phyloP scores from a whole-genome alignment of 2,113 vertebrate genomes.

The Leiothrix lutea region DNA sequence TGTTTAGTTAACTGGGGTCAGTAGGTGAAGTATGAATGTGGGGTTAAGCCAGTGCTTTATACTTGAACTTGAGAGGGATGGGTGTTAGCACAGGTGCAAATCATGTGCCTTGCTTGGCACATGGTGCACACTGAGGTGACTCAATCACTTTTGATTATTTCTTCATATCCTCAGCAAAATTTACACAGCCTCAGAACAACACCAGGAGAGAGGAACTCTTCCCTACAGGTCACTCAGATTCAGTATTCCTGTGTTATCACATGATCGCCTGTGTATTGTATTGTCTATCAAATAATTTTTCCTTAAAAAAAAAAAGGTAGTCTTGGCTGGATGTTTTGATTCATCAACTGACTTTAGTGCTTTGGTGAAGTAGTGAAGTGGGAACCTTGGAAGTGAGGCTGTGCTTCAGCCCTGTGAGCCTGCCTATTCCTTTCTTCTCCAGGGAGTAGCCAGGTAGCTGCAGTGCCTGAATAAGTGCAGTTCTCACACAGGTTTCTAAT shows the following conservation, averaged over 20 bases:
- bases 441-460: neutral
- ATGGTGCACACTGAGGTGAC: neutral
- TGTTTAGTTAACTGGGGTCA: neutral
- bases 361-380: neutral
- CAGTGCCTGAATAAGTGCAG: neutral
- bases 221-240: neutral
- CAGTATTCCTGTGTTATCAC: neutral
- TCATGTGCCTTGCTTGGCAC: neutral
- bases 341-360: neutral
- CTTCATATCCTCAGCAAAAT: neutral
- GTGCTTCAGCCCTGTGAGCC: neutral
- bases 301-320: neutral
- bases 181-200: neutral
- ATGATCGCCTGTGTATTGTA: neutral
- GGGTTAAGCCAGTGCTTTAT: neutral
- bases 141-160: neutral
- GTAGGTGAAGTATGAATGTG: neutral
- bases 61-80: neutral
- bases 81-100: neutral
- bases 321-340: neutral
- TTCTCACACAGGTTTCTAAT: neutral
- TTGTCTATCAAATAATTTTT: neutral
- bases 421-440: neutral
- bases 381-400: neutral
- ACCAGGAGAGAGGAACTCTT: neutral